Conservation (phyloP, 2,797 vertebrate genomes). For the Pseudochirops cupreus region DNA sequence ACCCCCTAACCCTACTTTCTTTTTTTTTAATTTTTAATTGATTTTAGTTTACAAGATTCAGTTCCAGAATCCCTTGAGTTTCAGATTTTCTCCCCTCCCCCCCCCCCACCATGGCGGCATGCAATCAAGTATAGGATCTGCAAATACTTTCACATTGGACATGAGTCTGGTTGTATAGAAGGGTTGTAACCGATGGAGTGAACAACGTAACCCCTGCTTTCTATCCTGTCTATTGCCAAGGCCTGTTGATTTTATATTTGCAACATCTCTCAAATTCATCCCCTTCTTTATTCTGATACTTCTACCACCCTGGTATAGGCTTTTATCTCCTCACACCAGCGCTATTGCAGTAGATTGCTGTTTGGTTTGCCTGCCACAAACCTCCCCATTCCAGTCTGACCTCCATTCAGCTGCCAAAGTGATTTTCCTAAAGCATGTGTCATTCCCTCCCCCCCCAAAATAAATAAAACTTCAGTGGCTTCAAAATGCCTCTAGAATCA, state of each 20-base stretch:
- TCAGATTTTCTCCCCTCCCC: no score
- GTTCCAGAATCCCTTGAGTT: no score
- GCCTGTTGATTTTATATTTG: background rate
- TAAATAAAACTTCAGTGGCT: background rate
- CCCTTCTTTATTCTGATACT: background rate
- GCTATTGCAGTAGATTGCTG: background rate
- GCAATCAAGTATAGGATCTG: no score
- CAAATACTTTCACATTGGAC: no score
- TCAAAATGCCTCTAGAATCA: background rate
- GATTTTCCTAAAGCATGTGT: background rate
- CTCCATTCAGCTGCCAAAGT: background rate
- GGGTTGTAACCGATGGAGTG: no score
- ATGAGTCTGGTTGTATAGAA: no score
- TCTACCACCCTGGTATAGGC: background rate
- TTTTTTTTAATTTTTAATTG: no score
- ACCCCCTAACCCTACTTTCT: background rate
- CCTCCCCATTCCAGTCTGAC: background rate
- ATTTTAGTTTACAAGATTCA: no score
- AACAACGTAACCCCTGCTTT: background rate
- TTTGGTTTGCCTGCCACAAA: background rate
- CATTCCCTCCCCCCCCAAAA: fast-evolving
- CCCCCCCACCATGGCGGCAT: no score
- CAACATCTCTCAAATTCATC: background rate
- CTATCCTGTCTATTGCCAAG: background rate
- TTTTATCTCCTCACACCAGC: background rate